Conservation (phyloP, 2,888 invertebrate genomes). For the Parapristionchus giblindavisi region DNA sequence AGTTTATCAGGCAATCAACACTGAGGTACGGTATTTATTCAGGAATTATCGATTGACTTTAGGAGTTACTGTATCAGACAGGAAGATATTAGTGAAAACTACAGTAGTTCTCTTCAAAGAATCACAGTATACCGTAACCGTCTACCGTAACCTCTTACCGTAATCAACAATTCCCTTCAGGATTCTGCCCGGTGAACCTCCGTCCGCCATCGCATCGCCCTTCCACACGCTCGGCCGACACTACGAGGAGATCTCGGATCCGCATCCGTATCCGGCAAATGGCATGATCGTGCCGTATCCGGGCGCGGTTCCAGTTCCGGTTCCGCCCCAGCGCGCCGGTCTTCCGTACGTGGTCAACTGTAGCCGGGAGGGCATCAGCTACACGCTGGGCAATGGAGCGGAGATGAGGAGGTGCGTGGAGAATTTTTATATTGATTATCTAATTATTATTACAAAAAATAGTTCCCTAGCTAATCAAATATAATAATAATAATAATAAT, state of each 20-base stretch:
- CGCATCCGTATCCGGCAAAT: background rate
- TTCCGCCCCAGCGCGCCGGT: background rate
- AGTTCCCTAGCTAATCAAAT: too few species aligned
- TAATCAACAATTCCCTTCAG: background rate
- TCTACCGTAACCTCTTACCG: too few species aligned
- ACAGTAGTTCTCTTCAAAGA: too few species aligned
- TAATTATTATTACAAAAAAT: too few species aligned
- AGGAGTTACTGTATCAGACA: background rate
- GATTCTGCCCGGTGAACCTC: slow-evolving; percentile 20
- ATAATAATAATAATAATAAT: too few species aligned
- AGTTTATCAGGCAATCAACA: slow-evolving; percentile 16
- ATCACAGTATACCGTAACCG: too few species aligned
- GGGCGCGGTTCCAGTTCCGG: background rate
- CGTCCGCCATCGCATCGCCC: slow-evolving; percentile 3
- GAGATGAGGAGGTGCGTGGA: slow-evolving; percentile 8
- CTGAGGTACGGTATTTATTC: background rate
- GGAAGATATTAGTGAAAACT: background rate
- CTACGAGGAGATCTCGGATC: slow-evolving; percentile 34
- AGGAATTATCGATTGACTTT: too few species aligned
- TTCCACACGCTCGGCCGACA: slow-evolving; percentile 37
- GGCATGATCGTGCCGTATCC: slow-evolving; percentile 18
- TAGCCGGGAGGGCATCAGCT: slow-evolving; percentile 21
- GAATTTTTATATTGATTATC: too few species aligned
- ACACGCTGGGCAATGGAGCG: slow-evolving; percentile 24
- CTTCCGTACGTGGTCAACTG: slow-evolving; percentile 35